A percentile compares a stretch with the other conserved stretches of the same genome.
These are phyloP conservation scores for Philypnodon macrostomus DNA, from an alignment of 2,797 vertebrate genomes.

Conservation along the genomic window DNA sequence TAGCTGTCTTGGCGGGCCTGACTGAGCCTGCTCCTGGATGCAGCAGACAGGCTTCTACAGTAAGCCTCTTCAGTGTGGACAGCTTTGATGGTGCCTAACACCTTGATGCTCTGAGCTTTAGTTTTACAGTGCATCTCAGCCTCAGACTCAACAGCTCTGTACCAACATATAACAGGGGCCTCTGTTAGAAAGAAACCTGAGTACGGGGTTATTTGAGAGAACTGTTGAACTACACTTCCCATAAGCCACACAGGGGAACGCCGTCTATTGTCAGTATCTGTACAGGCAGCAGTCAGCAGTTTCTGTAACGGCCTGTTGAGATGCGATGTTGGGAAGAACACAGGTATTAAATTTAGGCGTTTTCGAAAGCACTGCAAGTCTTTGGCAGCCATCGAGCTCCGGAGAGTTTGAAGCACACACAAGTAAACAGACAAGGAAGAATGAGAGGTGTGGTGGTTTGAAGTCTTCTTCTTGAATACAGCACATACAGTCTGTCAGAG, in stretches of 20 bases:
- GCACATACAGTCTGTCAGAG: slow-evolving; percentile 40
- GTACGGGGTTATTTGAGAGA: slow-evolving; percentile 42
- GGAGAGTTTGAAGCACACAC: slow-evolving; percentile 18
- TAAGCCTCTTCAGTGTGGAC: slow-evolving; percentile 46
- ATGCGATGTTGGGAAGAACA: slow-evolving; percentile 37
- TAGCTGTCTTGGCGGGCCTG: slow-evolving; percentile 28
- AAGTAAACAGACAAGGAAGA: slow-evolving; percentile 18
- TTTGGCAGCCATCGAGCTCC: slow-evolving; percentile 21
- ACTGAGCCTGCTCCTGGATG: slow-evolving; percentile 33
- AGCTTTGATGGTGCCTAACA: slow-evolving; percentile 52
- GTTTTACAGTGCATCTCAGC: slow-evolving; percentile 32
- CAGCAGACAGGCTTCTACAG: slow-evolving; percentile 47
- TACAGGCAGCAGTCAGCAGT: slow-evolving; percentile 34
- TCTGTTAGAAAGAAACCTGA: slow-evolving; percentile 27
- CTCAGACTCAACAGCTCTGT: slow-evolving; percentile 42
- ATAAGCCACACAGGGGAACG: slow-evolving; percentile 42
- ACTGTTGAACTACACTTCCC: slow-evolving; percentile 54
- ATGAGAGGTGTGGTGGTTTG: slow-evolving; percentile 30
- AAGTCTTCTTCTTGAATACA: slow-evolving; percentile 25
- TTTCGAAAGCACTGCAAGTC: slow-evolving; percentile 30
- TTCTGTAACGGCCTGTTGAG: slow-evolving; percentile 36
- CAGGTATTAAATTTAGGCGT: slow-evolving; percentile 39
- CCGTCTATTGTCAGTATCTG: slow-evolving; percentile 32
- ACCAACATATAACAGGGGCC: slow-evolving; percentile 48
- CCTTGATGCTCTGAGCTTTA: slow-evolving; percentile 48